Conservation (phyloP, 2,113 vertebrate genomes). For the Neotoma lepida region DNA sequence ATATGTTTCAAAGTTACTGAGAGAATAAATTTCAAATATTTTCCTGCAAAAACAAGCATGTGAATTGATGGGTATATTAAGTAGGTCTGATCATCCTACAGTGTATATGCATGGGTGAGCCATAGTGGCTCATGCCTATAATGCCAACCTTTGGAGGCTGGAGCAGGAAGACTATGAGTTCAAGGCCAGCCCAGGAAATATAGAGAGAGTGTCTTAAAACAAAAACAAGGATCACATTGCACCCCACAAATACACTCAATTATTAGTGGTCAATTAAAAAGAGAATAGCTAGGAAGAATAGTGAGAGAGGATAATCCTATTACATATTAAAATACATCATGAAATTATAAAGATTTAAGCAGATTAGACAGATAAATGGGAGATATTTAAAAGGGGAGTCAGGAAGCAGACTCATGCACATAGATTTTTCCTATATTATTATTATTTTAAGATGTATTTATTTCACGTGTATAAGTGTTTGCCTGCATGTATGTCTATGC, state of each 20-base stretch:
- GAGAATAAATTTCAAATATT: background rate
- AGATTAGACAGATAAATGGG: background rate
- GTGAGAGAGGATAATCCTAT: background rate
- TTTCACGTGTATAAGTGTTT: background rate
- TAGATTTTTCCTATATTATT: background rate
- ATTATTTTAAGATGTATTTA: background rate
- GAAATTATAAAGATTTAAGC: background rate
- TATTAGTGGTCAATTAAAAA: background rate
- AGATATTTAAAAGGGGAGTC: background rate
- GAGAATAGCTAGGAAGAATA: background rate
- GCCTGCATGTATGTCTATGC: background rate
- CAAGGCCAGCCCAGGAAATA: background rate
- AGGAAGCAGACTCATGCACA: background rate
- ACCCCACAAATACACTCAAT: background rate
- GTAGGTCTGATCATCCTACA: background rate
- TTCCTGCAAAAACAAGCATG: background rate
- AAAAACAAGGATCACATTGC: background rate
- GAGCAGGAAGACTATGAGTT: background rate
- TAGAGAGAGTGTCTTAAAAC: background rate
- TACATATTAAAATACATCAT: background rate
- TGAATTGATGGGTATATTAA: background rate
- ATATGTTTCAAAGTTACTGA: background rate
- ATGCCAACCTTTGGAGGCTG: background rate
- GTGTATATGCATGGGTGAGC: background rate
- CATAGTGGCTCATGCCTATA: background rate